These are phyloP conservation scores for Oreotragus oreotragus DNA, from an alignment of 2,113 vertebrate genomes.

Conservation along the genomic window DNA sequence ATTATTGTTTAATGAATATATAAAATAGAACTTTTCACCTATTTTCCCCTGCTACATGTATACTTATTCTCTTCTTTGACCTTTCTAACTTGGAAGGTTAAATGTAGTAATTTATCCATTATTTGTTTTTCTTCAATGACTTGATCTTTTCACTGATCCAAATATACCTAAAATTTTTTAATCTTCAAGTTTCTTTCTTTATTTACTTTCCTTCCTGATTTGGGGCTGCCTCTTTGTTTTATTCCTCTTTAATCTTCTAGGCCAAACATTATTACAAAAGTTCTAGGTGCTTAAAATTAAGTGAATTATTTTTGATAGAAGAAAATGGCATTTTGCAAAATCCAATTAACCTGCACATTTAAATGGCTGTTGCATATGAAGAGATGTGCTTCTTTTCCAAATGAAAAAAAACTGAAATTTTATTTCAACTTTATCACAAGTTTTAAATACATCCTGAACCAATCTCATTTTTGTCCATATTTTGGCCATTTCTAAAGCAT, in stretches of 20 bases:
- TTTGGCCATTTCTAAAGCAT: not conserved
- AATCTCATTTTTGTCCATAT: not conserved
- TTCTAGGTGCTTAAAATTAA: slow-evolving; percentile 71
- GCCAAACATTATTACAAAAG: slow-evolving; percentile 72
- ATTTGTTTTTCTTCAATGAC: slow-evolving; percentile 61
- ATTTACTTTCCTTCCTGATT: slow-evolving; percentile 68
- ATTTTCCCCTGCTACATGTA: not conserved
- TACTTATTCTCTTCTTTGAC: not conserved
- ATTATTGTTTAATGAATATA: not conserved
- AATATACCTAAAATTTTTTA: slow-evolving; percentile 61
- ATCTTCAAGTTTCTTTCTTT: slow-evolving; percentile 58
- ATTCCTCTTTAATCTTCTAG: slow-evolving; percentile 71
- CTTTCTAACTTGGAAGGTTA: not conserved
- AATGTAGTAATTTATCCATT: slow-evolving; percentile 53
- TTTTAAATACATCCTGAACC: not conserved
- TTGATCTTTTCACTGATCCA: slow-evolving; percentile 60
- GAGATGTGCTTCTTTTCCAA: slow-evolving; percentile 48
- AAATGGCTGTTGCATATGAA: slow-evolving; percentile 34
- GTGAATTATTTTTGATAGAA: slow-evolving; percentile 69
- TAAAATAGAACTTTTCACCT: not conserved
- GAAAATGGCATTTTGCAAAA: slow-evolving; percentile 74
- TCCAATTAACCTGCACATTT: slow-evolving; percentile 73
- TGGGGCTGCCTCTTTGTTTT: slow-evolving; percentile 47
- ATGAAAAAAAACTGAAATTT: slow-evolving; percentile 48
- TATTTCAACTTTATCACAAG: not conserved